Percentiles rank a stretch among this genome's conserved stretches.
These are phyloP conservation scores for Plebejus anna DNA, from an alignment of 2,888 invertebrate genomes.

Conservation along the genomic window DNA sequence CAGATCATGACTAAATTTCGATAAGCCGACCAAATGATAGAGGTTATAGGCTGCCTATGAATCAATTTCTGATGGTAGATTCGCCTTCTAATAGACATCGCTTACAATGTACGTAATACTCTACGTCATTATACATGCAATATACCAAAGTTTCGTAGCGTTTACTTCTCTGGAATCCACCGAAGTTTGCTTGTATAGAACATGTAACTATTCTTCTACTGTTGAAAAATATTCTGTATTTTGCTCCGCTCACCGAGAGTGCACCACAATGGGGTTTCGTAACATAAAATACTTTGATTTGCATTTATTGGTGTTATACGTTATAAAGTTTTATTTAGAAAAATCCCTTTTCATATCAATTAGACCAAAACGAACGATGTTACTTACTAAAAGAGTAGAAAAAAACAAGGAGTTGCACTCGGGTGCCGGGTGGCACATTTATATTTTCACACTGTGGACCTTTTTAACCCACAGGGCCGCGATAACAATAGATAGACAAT, in stretches of 20 bases:
- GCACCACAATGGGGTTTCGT: background rate
- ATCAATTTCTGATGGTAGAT: too few species aligned
- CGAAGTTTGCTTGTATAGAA: constrained; percentile 10
- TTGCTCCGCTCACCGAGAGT: background rate
- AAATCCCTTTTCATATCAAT: background rate
- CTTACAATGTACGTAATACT: background rate
- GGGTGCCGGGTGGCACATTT: too few species aligned
- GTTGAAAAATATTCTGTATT: constrained; percentile 12
- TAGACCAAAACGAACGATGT: background rate
- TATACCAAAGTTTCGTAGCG: background rate
- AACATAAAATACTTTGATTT: background rate
- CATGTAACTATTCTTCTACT: background rate
- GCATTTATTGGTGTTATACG: background rate
- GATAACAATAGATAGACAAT: too few species aligned
- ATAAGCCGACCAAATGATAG: too few species aligned
- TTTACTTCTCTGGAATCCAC: background rate
- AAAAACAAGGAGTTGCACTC: too few species aligned
- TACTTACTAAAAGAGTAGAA: background rate
- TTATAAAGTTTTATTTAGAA: background rate
- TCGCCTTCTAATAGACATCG: background rate
- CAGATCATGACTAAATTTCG: too few species aligned
- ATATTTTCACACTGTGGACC: too few species aligned
- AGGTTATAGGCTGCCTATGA: too few species aligned
- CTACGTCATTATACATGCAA: background rate
- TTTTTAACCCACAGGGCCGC: too few species aligned